phyloP scores from a whole-genome alignment of 2,888 invertebrate genomes.

The Gastracanthus pulcherrimus region DNA sequence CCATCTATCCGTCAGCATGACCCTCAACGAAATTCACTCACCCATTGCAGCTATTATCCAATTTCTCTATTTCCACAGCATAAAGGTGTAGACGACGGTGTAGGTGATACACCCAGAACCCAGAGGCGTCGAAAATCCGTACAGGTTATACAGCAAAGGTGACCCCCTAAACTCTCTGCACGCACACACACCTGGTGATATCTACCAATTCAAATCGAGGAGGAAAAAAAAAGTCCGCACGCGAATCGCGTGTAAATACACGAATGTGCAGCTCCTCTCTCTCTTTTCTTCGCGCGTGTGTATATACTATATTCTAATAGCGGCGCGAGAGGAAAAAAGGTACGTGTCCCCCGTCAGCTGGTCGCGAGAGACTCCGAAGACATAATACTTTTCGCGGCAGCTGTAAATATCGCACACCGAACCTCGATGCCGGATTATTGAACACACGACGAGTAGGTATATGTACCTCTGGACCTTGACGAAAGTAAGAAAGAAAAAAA shows the following conservation, averaged over 20 bases:
- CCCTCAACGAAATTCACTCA: neutral
- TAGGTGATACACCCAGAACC: neutral
- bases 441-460: no score
- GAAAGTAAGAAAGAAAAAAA: no score
- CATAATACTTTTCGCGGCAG: conserved; percentile 47
- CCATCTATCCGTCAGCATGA: no score
- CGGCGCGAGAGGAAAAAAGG: conserved; percentile 31
- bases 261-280: neutral
- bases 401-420: no score
- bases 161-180: neutral
- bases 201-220: neutral
- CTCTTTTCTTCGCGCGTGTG: conserved; percentile 21
- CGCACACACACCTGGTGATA: neutral
- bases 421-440: no score
- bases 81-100: no score
- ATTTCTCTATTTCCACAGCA: conserved; percentile 28
- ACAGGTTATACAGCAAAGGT: neutral
- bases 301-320: neutral
- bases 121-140: neutral
- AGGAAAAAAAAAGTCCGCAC: neutral
- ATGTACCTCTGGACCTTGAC: no score
- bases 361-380: conserved; percentile 31
- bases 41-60: conserved; percentile 40
- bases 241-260: neutral
- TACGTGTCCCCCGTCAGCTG: conserved; percentile 55